Evolutionary conservation across 2,888 invertebrate genomes (phyloP).

Genomic region (Metellina segmentata): DNA sequence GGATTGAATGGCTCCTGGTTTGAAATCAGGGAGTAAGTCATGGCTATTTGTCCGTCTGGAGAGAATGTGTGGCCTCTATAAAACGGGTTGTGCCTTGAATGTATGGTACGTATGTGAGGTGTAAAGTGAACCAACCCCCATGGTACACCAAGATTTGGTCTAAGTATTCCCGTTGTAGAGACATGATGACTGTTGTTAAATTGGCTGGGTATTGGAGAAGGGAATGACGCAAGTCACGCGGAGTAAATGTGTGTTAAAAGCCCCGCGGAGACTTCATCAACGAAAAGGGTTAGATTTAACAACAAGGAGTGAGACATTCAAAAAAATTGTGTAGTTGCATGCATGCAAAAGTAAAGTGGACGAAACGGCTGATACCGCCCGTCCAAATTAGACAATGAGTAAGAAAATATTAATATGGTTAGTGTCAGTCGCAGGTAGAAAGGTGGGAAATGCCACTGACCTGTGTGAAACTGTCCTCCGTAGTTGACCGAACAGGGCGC

Average conservation of each 20-base stretch:
- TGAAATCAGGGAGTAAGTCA: background rate
- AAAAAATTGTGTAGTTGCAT: conserved; percentile 17
- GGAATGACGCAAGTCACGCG: too few species aligned
- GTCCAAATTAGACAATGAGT: conserved; percentile 17
- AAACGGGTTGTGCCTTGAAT: too few species aligned
- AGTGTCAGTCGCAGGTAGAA: conserved; percentile 65
- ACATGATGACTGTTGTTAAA: too few species aligned
- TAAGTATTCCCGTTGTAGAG: too few species aligned
- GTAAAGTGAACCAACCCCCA: too few species aligned
- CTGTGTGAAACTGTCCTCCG: conserved; percentile 74
- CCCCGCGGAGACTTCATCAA: background rate
- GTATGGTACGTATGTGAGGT: too few species aligned
- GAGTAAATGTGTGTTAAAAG: too few species aligned
- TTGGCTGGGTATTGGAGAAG: too few species aligned
- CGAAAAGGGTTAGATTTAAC: background rate
- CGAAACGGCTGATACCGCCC: conserved; percentile 19
- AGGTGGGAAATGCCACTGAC: conserved; percentile 73
- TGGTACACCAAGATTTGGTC: too few species aligned
- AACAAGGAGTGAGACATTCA: background rate
- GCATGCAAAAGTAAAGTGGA: conserved; percentile 38
- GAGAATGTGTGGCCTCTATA: too few species aligned
- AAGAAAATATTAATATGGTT: conserved; percentile 39
- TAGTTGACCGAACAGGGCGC: conserved; percentile 73
- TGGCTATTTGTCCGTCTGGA: too few species aligned
- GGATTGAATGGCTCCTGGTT: background rate